phyloP scores from a whole-genome alignment of 2,113 vertebrate species.

The Atrichornis clamosus region DNA sequence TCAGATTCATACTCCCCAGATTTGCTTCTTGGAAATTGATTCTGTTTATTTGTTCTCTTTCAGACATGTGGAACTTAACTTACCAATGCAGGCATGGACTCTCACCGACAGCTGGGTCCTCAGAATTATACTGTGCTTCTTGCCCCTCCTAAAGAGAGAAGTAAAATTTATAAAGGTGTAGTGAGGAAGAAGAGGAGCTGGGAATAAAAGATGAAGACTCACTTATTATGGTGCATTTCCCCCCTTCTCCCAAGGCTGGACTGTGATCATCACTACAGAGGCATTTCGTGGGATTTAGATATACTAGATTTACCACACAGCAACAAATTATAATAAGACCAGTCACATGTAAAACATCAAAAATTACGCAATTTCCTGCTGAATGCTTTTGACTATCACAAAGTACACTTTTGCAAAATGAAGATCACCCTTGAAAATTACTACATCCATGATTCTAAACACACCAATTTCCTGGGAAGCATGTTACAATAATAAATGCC shows the following conservation, averaged over 20 bases:
- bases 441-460: neutral
- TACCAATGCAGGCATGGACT: slow-evolving; percentile 95
- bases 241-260: neutral
- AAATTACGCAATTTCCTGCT: neutral
- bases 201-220: neutral
- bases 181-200: neutral
- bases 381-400: neutral
- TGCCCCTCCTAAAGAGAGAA: slow-evolving; percentile 78
- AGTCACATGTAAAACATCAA: neutral
- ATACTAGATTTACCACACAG: neutral
- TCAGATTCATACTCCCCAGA: neutral
- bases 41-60: neutral
- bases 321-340: neutral
- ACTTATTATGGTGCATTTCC: neutral
- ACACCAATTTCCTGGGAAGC: neutral
- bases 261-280: neutral
- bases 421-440: neutral
- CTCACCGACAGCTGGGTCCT: slow-evolving; percentile 92
- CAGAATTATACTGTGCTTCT: slow-evolving; percentile 92
- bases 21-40: neutral
- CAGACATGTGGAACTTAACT: slow-evolving; percentile 58
- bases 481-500: neutral
- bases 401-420: neutral
- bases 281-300: neutral
- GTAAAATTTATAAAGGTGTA: neutral